Evolutionary conservation across 2,888 invertebrate species (phyloP).

Genomic region (Stenodera caucasica): DNA sequence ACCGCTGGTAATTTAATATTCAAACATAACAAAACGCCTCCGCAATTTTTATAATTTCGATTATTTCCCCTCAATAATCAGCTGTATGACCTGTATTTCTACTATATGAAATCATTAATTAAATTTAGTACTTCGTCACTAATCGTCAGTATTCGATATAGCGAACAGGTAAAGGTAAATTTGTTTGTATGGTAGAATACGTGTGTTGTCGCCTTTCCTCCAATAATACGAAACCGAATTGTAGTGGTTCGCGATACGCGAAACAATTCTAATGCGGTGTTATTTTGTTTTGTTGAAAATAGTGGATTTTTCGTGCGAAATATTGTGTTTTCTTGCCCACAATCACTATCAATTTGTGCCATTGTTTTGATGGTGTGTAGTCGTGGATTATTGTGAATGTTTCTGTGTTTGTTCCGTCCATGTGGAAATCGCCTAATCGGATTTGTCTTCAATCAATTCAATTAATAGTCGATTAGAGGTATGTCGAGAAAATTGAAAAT

Average conservation of each 20-base stretch:
- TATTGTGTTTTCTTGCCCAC: too few relatives aligned
- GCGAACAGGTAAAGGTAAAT: conserved; percentile 38
- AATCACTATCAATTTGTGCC: background rate
- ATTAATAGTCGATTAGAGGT: background rate
- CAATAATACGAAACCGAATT: background rate
- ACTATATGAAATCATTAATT: conserved; percentile 20
- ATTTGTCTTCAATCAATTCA: background rate
- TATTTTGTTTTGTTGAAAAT: too few relatives aligned
- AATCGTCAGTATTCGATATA: conserved; percentile 26
- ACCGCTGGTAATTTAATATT: conserved; percentile 4
- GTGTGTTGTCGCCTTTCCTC: conserved; percentile 13
- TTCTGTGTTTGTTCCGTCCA: background rate
- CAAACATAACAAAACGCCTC: background rate
- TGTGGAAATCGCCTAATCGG: background rate
- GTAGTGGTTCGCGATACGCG: background rate
- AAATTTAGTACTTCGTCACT: conserved; percentile 29
- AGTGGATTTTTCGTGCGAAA: too few relatives aligned
- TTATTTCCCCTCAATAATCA: background rate
- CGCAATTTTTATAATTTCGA: background rate
- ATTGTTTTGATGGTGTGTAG: background rate
- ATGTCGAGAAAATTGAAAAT: background rate
- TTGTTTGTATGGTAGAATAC: conserved; percentile 9
- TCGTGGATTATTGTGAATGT: background rate
- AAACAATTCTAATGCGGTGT: too few relatives aligned
- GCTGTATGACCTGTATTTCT: background rate